These are phyloP conservation scores for Notodonta dromedarius DNA, from an alignment of 2,888 invertebrate genomes.

Conservation along the genomic window DNA sequence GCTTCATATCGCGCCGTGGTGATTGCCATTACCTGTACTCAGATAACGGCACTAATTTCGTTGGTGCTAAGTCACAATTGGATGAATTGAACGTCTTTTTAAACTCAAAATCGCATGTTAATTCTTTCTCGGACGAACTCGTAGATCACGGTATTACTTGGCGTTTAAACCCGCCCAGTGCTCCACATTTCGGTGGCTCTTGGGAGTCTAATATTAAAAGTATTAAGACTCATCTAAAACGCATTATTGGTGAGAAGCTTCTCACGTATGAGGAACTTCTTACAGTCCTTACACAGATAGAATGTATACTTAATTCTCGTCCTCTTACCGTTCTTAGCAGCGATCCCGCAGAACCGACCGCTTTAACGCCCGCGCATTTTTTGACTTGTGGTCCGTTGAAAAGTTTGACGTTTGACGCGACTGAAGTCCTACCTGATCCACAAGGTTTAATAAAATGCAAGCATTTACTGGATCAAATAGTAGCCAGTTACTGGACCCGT, in stretches of 20 bases:
- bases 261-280: neutral
- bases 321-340: neutral
- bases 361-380: neutral
- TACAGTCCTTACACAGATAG: neutral
- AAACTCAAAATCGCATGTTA: too few species aligned
- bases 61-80: conserved; percentile 9
- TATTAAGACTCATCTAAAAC: neutral
- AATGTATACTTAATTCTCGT: neutral
- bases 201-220: neutral
- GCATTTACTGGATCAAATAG: neutral
- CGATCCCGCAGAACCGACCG: neutral
- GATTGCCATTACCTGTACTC: conserved; percentile 11
- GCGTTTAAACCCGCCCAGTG: neutral
- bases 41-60: conserved; percentile 20
- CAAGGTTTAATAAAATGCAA: neutral
- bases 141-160: too few species aligned
- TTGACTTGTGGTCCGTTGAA: neutral
- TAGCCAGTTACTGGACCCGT: neutral
- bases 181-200: neutral
- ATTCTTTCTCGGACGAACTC: too few species aligned
- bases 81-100: too few species aligned
- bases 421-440: neutral
- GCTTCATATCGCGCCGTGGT: neutral
- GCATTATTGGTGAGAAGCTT: too few species aligned
- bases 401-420: neutral